Evolutionary conservation across 2,797 vertebrate genomes (phyloP).

Genomic region (Leucoraja ocellata): DNA sequence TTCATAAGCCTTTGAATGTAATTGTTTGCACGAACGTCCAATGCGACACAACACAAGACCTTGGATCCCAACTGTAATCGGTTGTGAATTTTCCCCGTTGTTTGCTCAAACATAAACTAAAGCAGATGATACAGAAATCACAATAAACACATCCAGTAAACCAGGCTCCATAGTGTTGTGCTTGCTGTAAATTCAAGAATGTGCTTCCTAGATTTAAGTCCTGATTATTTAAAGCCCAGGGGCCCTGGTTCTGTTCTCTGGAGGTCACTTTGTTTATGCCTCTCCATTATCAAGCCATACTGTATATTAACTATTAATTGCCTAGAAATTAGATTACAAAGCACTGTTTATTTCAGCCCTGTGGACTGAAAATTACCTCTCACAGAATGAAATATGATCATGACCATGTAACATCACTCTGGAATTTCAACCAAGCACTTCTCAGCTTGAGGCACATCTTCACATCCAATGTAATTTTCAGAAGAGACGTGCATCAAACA

Average conservation of each 20-base stretch:
- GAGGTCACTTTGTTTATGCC: neutral
- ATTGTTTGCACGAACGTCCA: neutral
- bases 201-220: neutral
- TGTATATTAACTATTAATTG: neutral
- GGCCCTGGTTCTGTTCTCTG: too few relatives aligned
- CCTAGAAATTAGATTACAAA: too few relatives aligned
- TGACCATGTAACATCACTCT: too few relatives aligned
- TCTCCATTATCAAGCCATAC: neutral
- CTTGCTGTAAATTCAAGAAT: neutral
- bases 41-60: neutral
- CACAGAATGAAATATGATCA: too few relatives aligned
- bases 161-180: neutral
- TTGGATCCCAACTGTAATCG: neutral
- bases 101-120: neutral
- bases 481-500: too few relatives aligned
- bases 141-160: neutral
- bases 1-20: neutral
- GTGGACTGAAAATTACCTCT: too few relatives aligned
- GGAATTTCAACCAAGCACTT: too few relatives aligned
- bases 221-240: neutral
- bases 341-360: too few relatives aligned
- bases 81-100: neutral
- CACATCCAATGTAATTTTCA: too few relatives aligned
- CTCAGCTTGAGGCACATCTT: too few relatives aligned
- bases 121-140: neutral